These are phyloP conservation scores for Idaea dimidiata DNA, from an alignment of 2,888 invertebrate species.

Conservation along the genomic window DNA sequence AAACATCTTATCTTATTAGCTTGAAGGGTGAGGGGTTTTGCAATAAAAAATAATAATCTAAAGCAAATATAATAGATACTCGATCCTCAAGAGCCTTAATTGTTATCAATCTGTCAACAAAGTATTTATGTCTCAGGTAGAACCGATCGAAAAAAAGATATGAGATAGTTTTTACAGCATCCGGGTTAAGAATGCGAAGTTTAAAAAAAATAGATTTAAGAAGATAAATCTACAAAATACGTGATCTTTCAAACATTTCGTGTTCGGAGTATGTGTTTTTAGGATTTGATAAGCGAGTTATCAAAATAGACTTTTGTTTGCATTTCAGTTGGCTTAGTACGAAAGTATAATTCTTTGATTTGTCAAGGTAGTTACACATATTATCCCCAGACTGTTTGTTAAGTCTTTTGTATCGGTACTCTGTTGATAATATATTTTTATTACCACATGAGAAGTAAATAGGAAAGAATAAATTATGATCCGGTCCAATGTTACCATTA, in stretches of 20 bases:
- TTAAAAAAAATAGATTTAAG: neutral
- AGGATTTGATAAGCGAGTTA: neutral
- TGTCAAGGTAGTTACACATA: too few species aligned
- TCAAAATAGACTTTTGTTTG: neutral
- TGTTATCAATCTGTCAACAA: slow-evolving; percentile 1
- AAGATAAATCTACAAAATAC: neutral
- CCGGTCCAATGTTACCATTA: neutral
- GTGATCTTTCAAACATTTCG: neutral
- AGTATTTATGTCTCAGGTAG: neutral
- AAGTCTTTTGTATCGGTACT: too few species aligned
- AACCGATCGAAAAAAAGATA: neutral
- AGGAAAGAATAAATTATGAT: neutral
- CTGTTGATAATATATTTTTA: neutral
- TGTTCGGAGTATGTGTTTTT: neutral
- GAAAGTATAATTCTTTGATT: too few species aligned
- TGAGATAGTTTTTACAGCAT: neutral
- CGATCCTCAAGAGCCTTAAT: neutral
- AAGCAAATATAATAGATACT: neutral
- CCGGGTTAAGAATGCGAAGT: neutral
- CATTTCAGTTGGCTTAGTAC: neutral
- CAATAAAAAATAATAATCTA: neutral
- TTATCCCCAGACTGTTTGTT: too few species aligned
- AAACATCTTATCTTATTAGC: neutral
- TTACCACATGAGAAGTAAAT: neutral
- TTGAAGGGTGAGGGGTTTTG: neutral